A percentile compares a stretch with the other conserved stretches of the same genome.
Conservation (phyloP, 2,797 vertebrate genomes). For the Acanthiza pusilla region DNA sequence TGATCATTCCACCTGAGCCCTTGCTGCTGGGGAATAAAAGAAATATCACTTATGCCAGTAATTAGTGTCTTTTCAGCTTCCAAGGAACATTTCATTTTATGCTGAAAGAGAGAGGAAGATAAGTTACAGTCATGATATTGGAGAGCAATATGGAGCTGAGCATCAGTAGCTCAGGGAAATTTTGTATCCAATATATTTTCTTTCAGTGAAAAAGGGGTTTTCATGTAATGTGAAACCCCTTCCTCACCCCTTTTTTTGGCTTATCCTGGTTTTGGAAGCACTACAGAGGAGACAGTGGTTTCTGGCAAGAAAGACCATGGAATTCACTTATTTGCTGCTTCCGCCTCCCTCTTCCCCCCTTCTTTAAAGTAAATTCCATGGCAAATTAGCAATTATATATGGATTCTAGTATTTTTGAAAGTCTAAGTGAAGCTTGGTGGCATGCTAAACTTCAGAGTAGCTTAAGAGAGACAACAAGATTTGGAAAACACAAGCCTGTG, state of each 20-base stretch:
- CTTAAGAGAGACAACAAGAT: neutral
- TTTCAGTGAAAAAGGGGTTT: neutral
- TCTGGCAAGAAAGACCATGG: neutral
- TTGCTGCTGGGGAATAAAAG: neutral
- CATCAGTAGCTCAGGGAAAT: neutral
- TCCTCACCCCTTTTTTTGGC: neutral
- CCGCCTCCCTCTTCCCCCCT: neutral
- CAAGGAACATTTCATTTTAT: conserved; percentile 26
- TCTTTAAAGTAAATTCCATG: conserved; percentile 38
- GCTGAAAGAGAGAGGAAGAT: neutral
- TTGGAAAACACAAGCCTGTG: neutral
- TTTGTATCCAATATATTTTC: neutral
- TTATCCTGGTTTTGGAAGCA: conserved; percentile 18
- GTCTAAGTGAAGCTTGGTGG: neutral
- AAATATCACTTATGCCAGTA: neutral
- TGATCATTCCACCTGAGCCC: neutral
- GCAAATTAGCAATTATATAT: neutral
- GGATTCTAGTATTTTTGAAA: neutral
- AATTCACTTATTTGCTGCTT: conserved; percentile 11
- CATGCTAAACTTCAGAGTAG: conserved; percentile 1
- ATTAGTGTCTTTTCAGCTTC: neutral
- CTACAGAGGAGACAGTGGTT: conserved; percentile 4
- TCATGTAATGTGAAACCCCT: neutral
- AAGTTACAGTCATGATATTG: neutral
- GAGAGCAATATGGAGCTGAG: neutral